Percentiles rank a stretch among this genome's conserved stretches.
These are phyloP conservation scores for Leptonema lineaticorne DNA, from an alignment of 1,140 invertebrate genomes.

Conservation along the genomic window DNA sequence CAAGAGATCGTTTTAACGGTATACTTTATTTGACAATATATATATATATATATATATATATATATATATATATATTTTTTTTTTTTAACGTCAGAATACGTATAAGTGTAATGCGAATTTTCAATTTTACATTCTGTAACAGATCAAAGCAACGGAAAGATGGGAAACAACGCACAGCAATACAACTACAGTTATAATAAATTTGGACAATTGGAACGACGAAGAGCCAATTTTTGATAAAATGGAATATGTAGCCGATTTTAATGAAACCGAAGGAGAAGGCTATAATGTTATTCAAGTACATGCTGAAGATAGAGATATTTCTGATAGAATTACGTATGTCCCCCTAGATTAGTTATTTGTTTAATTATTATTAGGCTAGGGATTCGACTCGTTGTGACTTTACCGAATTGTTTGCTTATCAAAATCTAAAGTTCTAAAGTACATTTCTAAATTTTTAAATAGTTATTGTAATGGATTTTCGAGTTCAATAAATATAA, in stretches of 20 bases:
- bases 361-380: too few species aligned
- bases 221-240: constrained; percentile 57
- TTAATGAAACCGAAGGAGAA: constrained; percentile 54
- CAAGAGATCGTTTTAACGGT: constrained; percentile 49
- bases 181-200: constrained; percentile 50
- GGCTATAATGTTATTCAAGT: constrained; percentile 49
- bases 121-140: not conserved
- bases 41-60: not conserved
- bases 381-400: too few species aligned
- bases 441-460: too few species aligned
- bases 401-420: too few species aligned
- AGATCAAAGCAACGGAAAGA: constrained; percentile 23
- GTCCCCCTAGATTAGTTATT: too few species aligned
- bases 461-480: too few species aligned
- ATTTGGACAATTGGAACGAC: constrained; percentile 61
- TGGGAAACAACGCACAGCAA: constrained; percentile 44
- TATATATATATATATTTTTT: too few species aligned
- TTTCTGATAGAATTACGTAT: constrained; percentile 58
- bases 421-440: too few species aligned
- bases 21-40: constrained; percentile 14
- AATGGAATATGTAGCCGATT: constrained; percentile 43
- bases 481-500: too few species aligned
- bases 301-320: constrained; percentile 55
- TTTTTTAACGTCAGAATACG: constrained; percentile 43
- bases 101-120: not conserved